Base-by-base conservation (phyloP, 1,140 invertebrate genomes). In the Phymastichus coffea region DNA sequence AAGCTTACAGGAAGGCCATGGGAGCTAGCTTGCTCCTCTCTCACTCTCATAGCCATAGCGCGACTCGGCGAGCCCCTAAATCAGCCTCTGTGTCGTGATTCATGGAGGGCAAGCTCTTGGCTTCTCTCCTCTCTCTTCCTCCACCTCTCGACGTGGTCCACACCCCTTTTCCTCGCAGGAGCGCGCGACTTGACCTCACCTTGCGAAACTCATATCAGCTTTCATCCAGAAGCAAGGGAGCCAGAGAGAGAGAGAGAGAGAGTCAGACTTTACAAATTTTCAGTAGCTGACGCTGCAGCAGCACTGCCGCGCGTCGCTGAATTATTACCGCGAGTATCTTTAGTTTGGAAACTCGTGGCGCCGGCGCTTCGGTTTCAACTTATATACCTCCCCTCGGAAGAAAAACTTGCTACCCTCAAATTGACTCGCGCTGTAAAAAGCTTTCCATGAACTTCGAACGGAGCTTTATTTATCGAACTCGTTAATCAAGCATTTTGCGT, bases 81-180 rank as follows among this genome's bases (percentile, higher is more conserved):
- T 79, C 77, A 79, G 74, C 70, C 71, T 71, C 70, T 66, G 71
- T 69, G 70, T 74, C 73, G 74, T 76, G 74, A 76, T 76, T 76
- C 72, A 76, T 75, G 70, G 74, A 73, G 70, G 69, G 72, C 72
- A 74, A 74, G 69, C 72, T 73, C 68, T 70, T 68, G 61, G 62
- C 61, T 55, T 54, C 58, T 56, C 63, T 54, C 57, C 63, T 51
- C 51, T 44, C 54, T 35, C 43, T 35, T 47, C 20, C 22, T 49
- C 15, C 44, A 28, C 10, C 41, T 49, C 54, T 41, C 53, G 6
- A 38, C 59, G 38, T 20, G 58, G 48, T 56, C 61, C 63, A 63
- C 61, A 62, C 53, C 63, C 64, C 62, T 61, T 60, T 61, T 63
- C 61, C 58, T 52, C 55, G 44, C 44, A n/a, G 15, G 20, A 15